Base-by-base conservation (phyloP, 2,797 vertebrate species). In the Enteromius mattozi region DNA sequence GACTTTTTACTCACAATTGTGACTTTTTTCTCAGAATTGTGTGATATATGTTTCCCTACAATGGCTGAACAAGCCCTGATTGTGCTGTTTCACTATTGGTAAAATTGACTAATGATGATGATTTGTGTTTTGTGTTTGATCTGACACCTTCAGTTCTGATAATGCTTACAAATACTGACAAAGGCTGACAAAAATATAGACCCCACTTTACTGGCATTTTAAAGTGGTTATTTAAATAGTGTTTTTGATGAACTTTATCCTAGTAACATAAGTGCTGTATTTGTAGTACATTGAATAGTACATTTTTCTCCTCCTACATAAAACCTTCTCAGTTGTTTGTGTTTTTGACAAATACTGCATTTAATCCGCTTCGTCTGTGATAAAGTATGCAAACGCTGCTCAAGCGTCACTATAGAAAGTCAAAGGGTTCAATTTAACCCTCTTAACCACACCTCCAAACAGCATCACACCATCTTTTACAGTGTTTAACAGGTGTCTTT, bases 401-500 rank as follows among this genome's bases (percentile, higher is more conserved):
- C 14, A 33, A 8, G 14, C 14, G 2, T 17, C 27, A 33, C 61
- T 5, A 33, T 8, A 16, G 14, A 65, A 65, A 61, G n/a, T 61
- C 13, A 13, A 61, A 27, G 6, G 2, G 45, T 12, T 42, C 12
- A 69, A 21, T 37, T 24, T 12, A n/a, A 7, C 5, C 21, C 35
- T 59, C 8, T 61, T 40, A 61, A 42, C 35, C 3, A 69, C 21
- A 77, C 13, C 35, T 9, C 19, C 6, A n/a, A 37, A 76, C 51
- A 59, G 7, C 16, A 6, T 2, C 21, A 45, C 76, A 56, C 12
- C 49, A 21, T 17, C 24, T 30, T 33, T 75, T 35, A 54, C 72
- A 19, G 16, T 56, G 35, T 70, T 37, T 40, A 37, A 70, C 24
- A 21, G 49, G 14, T 81, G n/a, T 80, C 7, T 78, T 63, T 78